phyloP scores from a whole-genome alignment of 2,888 invertebrate genomes.

The Tinea pellionella region DNA sequence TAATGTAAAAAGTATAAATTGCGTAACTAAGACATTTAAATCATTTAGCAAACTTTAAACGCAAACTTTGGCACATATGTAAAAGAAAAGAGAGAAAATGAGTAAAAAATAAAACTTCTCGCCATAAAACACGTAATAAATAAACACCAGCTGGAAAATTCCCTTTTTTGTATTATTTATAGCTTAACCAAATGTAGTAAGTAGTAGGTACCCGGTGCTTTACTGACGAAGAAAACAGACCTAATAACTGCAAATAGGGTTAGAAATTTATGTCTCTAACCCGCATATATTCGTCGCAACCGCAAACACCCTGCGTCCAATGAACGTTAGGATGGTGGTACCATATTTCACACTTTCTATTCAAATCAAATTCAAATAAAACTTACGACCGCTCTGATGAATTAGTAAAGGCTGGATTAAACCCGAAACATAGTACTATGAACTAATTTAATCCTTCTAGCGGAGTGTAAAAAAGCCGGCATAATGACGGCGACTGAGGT shows the following conservation, averaged over 20 bases:
- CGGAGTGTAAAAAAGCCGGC: no score
- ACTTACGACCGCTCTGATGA: no score
- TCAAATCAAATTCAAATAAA: neutral
- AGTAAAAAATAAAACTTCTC: neutral
- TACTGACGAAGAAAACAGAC: neutral
- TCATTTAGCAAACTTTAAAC: no score
- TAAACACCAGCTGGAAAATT: neutral
- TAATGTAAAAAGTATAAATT: no score
- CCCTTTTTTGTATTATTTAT: neutral
- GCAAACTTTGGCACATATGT: no score
- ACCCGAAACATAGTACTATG: no score
- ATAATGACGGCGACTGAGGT: no score
- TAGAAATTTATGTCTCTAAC: constrained; percentile 7
- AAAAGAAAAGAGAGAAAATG: no score
- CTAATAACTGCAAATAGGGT: constrained; percentile 10
- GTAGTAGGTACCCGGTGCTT: neutral
- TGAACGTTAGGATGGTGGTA: neutral
- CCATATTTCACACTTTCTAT: neutral
- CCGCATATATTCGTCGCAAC: constrained; percentile 6
- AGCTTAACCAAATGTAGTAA: neutral
- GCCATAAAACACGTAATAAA: neutral
- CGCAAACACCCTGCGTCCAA: neutral
- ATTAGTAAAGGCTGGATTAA: no score
- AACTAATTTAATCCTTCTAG: no score
- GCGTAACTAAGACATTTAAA: no score